Evolutionary conservation across 1,140 invertebrate genomes (phyloP), one percentile per base, ranked within the genome.

Genomic region (Matsumurasca onukii): DNA sequence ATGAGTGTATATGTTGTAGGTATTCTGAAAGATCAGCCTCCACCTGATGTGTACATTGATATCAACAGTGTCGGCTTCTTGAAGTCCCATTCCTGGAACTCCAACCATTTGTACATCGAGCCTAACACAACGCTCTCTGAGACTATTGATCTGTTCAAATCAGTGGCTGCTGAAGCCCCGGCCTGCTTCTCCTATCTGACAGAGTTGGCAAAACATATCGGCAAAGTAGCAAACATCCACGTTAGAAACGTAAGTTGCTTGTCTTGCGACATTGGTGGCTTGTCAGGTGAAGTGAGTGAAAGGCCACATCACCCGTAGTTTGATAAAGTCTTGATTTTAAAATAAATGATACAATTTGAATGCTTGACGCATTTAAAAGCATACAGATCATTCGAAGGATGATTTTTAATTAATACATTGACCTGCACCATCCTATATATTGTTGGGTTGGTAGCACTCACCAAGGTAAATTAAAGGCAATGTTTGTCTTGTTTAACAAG

Each of bases 171-270:
- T 31, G 78, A 78, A 30, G 76, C 82, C 49, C 72, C 74, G 17
- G 24, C 24, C 63, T 80, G 79, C 73, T 86, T 81, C 75, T 73
- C 69, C 30, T 74, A 74, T 59, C 70, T 73, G 34, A 70, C 71
- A 59, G 79, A 82, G 30, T 73, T 89, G 15, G 85, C 82, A 24
- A 78, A 86, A 68, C 89, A 91, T 74, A 81, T 91, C 66, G 87
- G 90, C 74, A 77, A 90, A 62, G 85, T 91, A 59, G 90, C 89
- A 1, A 89, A 88, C 78, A 81, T 89, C 3, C 85, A 89, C 17
- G 86, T 92, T 1, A 81, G 88, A 77, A 91, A 91, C 82, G 88
- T 90, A 75, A 83, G 86, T 62, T 45, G n/a, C n/a, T n/a, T n/a
- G n/a, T n/a, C n/a, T n/a, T n/a, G n/a, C n/a, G n/a, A n/a, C n/a